Evolutionary conservation across 1,140 invertebrate species (phyloP).

Genomic region (Heliconius hewitsoni): DNA sequence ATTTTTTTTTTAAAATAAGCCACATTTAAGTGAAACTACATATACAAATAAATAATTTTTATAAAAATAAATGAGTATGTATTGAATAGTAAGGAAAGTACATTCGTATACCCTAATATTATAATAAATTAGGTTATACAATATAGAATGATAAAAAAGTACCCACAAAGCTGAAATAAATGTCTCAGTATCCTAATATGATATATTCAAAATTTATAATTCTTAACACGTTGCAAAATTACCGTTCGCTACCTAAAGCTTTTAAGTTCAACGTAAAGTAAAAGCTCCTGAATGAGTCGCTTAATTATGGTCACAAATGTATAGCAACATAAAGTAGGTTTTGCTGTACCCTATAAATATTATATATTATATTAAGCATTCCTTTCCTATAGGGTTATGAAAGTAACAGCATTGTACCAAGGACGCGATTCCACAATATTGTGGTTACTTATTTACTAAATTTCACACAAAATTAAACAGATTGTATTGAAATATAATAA

Average conservation of each 20-base stretch:
- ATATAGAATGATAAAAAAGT: no score
- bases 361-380: constrained; percentile 29
- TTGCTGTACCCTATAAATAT: constrained; percentile 25
- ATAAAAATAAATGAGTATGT: no score
- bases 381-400: constrained; percentile 49
- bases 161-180: no score
- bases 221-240: constrained; percentile 6
- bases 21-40: no score
- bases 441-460: constrained; percentile 41
- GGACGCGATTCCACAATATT: constrained; percentile 48
- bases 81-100: no score
- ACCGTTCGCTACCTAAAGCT: constrained; percentile 17
- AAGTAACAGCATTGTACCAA: constrained; percentile 50
- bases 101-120: no score
- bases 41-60: no score
- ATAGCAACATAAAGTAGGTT: background rate
- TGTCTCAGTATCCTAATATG: no score
- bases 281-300: constrained; percentile 29
- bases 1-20: no score
- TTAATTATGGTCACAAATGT: constrained; percentile 24
- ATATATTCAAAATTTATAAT: background rate
- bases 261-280: constrained; percentile 27
- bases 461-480: constrained; percentile 30
- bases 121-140: no score
- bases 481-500: constrained; percentile 4